Conservation (phyloP, 2,113 vertebrate genomes). For the Pangasianodon hypophthalmus region DNA sequence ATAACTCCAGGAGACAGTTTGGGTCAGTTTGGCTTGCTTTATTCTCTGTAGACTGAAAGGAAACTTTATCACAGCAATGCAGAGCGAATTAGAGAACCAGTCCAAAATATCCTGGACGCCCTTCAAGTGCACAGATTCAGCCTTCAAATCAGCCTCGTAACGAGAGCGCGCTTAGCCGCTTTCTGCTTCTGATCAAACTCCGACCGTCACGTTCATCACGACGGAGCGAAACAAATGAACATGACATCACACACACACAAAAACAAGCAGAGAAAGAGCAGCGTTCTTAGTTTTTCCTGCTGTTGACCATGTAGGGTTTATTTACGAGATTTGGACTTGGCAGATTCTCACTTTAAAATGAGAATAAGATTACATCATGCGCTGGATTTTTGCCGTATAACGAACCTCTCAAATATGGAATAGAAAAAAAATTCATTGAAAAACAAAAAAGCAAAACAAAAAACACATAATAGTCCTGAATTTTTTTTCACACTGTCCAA, state of each 20-base stretch:
- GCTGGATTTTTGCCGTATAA: no score
- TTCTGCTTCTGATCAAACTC: background rate
- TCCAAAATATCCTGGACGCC: background rate
- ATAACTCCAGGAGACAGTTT: background rate
- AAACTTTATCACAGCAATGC: background rate
- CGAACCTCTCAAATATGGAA: no score
- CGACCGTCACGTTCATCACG: background rate
- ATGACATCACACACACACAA: background rate
- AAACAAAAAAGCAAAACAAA: no score
- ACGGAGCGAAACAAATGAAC: background rate
- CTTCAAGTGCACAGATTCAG: background rate
- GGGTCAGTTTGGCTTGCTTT: background rate
- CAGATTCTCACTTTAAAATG: background rate
- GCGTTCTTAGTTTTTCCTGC: background rate
- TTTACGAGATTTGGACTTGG: background rate
- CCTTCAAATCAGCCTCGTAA: background rate
- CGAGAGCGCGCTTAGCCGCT: background rate
- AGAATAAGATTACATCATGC: no score
- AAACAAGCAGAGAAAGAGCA: background rate
- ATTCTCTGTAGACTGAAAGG: background rate
- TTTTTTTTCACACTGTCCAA: no score
- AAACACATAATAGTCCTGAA: no score
- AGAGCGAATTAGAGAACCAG: background rate
- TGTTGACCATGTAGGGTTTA: background rate
- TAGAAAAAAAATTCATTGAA: no score